These are phyloP conservation scores for Lycodopsis pacificus DNA, from an alignment of 2,797 vertebrate genomes.

Conservation along the genomic window DNA sequence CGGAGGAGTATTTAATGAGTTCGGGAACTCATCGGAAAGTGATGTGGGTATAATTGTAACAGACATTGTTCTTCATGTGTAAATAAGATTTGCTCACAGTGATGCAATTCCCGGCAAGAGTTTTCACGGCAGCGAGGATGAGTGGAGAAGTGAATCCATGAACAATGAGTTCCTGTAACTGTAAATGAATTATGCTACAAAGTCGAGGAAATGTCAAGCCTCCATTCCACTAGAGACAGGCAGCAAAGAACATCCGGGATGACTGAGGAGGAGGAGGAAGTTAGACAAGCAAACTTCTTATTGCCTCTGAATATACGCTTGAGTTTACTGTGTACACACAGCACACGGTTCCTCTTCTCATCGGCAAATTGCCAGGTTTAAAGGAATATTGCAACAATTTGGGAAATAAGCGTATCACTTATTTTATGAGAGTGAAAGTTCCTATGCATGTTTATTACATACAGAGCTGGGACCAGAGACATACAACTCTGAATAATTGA, in stretches of 20 bases:
- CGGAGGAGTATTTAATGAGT: conserved; percentile 46
- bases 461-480: no score
- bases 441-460: neutral
- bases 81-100: conserved; percentile 57
- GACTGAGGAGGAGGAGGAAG: neutral
- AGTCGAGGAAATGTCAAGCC: conserved; percentile 8
- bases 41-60: conserved; percentile 45
- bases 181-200: conserved; percentile 40
- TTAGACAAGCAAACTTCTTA: neutral
- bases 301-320: neutral
- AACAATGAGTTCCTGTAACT: conserved; percentile 27
- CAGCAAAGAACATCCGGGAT: neutral
- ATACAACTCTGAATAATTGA: neutral
- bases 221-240: neutral
- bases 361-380: neutral
- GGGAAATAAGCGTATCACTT: neutral
- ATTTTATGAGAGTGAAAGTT: neutral
- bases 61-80: conserved; percentile 57
- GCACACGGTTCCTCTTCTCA: neutral
- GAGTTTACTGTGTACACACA: neutral
- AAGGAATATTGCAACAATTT: neutral
- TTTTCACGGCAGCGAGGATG: neutral
- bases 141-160: conserved; percentile 24
- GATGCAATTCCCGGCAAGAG: conserved; percentile 35
- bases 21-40: conserved; percentile 24